Percentiles rank a stretch among this genome's conserved stretches.
phyloP scores from a whole-genome alignment of 2,113 vertebrate species.

The Phyllopteryx taeniolatus region DNA sequence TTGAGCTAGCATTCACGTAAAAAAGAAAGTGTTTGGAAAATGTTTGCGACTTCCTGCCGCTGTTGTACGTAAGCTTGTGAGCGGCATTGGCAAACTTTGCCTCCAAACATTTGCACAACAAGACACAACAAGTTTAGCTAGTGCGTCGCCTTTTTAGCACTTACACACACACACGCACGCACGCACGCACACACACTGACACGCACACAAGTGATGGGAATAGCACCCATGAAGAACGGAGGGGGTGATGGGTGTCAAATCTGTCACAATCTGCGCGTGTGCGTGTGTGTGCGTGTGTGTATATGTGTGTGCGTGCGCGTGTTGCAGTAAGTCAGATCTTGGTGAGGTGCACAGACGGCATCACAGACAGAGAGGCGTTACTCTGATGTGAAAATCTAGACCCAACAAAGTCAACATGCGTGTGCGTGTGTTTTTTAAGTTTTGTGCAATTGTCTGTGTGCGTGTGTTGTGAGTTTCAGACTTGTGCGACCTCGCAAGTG shows the following conservation, averaged over 20 bases:
- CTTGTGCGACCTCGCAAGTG: not conserved
- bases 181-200: not conserved
- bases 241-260: conserved; percentile 3
- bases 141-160: conserved; percentile 1
- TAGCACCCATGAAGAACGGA: not conserved
- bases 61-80: not conserved
- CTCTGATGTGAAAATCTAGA: not conserved
- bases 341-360: not conserved
- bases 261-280: not conserved
- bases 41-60: not conserved
- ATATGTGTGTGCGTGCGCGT: not conserved
- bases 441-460: not conserved
- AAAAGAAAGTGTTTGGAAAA: not conserved
- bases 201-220: not conserved
- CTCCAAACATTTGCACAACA: conserved; percentile 2
- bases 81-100: not conserved
- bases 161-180: not conserved
- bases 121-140: not conserved
- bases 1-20: not conserved
- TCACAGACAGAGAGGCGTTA: conserved; percentile 5
- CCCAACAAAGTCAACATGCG: not conserved
- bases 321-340: not conserved
- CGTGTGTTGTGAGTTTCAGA: not conserved
- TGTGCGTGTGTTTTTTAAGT: not conserved
- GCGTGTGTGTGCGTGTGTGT: not conserved